phyloP scores from a whole-genome alignment of 2,113 vertebrate genomes.

The Notothenia coriiceps region DNA sequence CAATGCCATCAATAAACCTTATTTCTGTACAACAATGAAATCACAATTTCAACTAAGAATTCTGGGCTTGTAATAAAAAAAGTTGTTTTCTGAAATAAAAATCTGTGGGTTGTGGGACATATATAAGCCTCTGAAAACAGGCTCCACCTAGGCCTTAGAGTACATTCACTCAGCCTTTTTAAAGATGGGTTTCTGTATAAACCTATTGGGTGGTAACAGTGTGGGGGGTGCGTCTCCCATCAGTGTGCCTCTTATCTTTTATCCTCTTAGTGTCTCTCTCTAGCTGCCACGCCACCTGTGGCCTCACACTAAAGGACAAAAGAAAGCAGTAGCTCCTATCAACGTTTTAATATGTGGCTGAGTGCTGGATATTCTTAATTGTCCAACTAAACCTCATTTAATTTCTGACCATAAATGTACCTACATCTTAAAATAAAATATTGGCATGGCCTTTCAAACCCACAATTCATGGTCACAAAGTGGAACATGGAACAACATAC shows the following conservation, averaged over 20 bases:
- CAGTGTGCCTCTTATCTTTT: background rate
- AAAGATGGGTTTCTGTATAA: too few species aligned
- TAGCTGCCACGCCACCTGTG: background rate
- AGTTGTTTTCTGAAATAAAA: too few species aligned
- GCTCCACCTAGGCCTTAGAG: conserved; percentile 17
- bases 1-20: too few species aligned
- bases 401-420: background rate
- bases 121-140: background rate
- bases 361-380: background rate
- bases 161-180: too few species aligned
- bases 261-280: conserved; percentile 13
- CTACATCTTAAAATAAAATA: background rate
- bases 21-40: too few species aligned
- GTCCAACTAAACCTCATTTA: too few species aligned
- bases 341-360: background rate
- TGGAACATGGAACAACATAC: background rate
- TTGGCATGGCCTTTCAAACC: background rate
- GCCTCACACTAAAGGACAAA: conserved; percentile 15
- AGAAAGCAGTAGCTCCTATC: background rate
- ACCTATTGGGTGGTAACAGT: background rate
- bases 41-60: too few species aligned
- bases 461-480: background rate
- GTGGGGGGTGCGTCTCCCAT: background rate
- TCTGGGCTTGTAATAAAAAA: too few species aligned
- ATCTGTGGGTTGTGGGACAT: too few species aligned